A percentile compares a stretch with the other conserved stretches of the same genome.
Conservation (phyloP, 2,888 invertebrate genomes). For the Scaeva pyrastri region DNA sequence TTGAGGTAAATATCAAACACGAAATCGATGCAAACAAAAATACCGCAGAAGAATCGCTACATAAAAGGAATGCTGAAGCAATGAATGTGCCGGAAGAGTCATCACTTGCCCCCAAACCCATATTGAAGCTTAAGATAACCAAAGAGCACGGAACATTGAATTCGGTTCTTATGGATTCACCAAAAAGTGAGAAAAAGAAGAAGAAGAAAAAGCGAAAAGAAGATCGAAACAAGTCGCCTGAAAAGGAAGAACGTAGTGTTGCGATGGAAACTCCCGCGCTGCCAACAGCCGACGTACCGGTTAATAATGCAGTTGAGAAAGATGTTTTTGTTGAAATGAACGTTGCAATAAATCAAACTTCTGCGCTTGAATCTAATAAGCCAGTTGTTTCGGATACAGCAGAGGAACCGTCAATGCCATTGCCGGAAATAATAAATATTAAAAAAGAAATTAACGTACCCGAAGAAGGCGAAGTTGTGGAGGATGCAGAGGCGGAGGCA, state of each 20-base stretch:
- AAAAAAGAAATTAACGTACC: constrained; percentile 79
- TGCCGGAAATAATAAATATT: constrained; percentile 76
- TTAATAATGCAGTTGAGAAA: not conserved
- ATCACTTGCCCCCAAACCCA: constrained; percentile 76
- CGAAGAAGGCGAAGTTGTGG: constrained; percentile 63
- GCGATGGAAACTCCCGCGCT: constrained; percentile 13
- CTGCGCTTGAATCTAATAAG: not conserved
- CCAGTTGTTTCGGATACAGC: not conserved
- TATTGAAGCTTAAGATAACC: constrained; percentile 82
- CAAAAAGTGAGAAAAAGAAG: constrained; percentile 78
- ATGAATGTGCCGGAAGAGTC: constrained; percentile 36
- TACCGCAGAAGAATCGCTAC: constrained; percentile 46
- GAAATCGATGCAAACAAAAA: constrained; percentile 76
- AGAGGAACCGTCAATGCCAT: constrained; percentile 49
- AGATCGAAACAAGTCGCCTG: constrained; percentile 57
- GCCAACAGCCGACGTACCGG: not conserved
- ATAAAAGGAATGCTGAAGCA: constrained; percentile 59
- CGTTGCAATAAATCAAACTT: not conserved
- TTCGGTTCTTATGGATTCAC: constrained; percentile 81
- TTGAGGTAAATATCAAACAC: constrained; percentile 78
- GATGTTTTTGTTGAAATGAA: not conserved
- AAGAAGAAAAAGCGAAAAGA: constrained; percentile 82
- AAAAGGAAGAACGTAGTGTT: constrained; percentile 70
- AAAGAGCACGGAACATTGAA: constrained; percentile 83
- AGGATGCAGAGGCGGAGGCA: constrained; percentile 59